Percentiles rank a stretch among this genome's conserved stretches.
phyloP scores from a whole-genome alignment of 2,888 invertebrate species.

The Erpobdella octoculata region DNA sequence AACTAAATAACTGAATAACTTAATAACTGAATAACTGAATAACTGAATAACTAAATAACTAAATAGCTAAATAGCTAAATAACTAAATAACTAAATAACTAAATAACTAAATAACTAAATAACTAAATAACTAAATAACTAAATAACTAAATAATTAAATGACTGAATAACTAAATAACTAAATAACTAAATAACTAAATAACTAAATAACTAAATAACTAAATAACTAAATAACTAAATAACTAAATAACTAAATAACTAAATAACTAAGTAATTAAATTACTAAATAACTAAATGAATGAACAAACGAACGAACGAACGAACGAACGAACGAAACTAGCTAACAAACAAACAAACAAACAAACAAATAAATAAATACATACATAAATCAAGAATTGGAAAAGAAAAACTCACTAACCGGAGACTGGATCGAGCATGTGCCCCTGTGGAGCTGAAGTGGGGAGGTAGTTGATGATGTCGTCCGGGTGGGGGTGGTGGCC shows the following conservation, averaged over 20 bases:
- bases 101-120: neutral
- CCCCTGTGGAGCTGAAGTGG: constrained; percentile 12
- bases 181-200: neutral
- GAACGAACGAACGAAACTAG: too few relatives aligned
- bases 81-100: neutral
- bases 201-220: neutral
- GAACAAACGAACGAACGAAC: too few relatives aligned
- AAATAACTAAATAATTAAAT: neutral
- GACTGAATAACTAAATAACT: neutral
- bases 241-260: neutral
- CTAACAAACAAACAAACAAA: constrained; percentile 11
- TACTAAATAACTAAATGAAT: neutral
- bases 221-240: neutral
- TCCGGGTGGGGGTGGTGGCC: constrained; percentile 16
- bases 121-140: neutral
- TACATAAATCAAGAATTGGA: neutral
- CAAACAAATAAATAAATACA: neutral
- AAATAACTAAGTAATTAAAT: neutral
- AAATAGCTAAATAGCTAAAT: neutral
- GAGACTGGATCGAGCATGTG: constrained; percentile 23
- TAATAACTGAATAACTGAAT: neutral
- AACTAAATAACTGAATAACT: neutral
- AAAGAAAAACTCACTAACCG: constrained; percentile 15
- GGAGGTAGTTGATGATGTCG: constrained; percentile 20
- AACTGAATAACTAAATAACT: neutral